Evolutionary conservation across 2,888 invertebrate genomes (phyloP).

Genomic region (Gryllus longicercus): DNA sequence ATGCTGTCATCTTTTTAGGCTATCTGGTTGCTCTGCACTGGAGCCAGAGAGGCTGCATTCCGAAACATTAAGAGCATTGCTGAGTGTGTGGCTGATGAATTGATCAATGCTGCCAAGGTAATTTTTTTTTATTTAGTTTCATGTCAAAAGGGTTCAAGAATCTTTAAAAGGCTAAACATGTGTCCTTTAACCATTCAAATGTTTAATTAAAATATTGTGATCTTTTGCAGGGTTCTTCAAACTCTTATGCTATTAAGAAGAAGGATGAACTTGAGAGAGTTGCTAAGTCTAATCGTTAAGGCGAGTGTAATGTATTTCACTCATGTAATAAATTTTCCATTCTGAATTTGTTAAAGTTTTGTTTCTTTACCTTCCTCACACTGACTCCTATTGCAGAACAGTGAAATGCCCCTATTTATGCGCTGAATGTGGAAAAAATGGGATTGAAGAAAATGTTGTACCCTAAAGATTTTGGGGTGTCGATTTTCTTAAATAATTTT

Average conservation of each 20-base stretch:
- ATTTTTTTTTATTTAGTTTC: too few species aligned
- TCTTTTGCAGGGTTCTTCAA: slow-evolving; percentile 82
- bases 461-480: too few species aligned
- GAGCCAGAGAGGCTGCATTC: slow-evolving; percentile 98
- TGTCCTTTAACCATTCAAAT: background rate
- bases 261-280: slow-evolving; percentile 99
- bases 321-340: slow-evolving; percentile 25
- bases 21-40: slow-evolving; percentile 98
- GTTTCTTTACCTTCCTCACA: background rate
- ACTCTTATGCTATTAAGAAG: slow-evolving; percentile 99
- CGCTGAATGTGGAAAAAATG: too few species aligned
- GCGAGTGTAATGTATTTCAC: slow-evolving; percentile 32
- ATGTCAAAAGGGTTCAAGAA: background rate
- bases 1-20: slow-evolving; percentile 54
- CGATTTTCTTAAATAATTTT: too few species aligned
- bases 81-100: slow-evolving; percentile 98
- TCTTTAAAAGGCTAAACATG: background rate
- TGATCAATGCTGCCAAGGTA: slow-evolving; percentile 98
- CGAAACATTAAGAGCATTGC: slow-evolving; percentile 99
- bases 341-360: slow-evolving; percentile 12
- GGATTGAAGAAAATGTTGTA: too few species aligned
- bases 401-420: too few species aligned
- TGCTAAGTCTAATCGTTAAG: slow-evolving; percentile 99
- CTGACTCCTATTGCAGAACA: too few species aligned
- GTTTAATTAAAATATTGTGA: slow-evolving; percentile 35